Conservation (phyloP, 2,888 invertebrate genomes). For the Callimorpha dominula region DNA sequence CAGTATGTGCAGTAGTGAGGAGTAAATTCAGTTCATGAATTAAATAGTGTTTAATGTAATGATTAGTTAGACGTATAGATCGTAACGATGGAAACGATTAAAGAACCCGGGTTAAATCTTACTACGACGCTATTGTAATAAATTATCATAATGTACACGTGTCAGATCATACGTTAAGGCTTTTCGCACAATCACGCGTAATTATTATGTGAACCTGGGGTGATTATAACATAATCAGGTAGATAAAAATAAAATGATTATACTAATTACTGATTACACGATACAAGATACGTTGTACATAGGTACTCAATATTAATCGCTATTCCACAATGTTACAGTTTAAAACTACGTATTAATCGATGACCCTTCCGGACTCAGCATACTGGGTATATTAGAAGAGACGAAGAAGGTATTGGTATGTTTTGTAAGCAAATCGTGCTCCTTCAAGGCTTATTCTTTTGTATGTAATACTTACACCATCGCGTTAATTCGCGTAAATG, state of each 20-base stretch:
- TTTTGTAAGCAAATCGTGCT: background rate
- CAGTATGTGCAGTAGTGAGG: background rate
- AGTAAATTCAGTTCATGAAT: background rate
- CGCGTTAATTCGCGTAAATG: background rate
- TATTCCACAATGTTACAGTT: background rate
- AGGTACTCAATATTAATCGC: background rate
- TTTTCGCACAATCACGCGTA: constrained; percentile 21
- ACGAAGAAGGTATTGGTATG: background rate
- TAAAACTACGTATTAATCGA: background rate
- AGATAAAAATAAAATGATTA: background rate
- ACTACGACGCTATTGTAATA: constrained; percentile 44
- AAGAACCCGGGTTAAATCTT: constrained; percentile 24
- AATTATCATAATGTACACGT: constrained; percentile 60
- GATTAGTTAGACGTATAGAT: background rate
- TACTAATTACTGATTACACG: too few species aligned
- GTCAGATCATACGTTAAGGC: constrained; percentile 38
- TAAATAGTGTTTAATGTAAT: background rate
- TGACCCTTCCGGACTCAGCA: background rate
- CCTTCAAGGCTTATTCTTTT: background rate
- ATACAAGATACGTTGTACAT: too few species aligned
- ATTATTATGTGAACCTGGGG: constrained; percentile 14
- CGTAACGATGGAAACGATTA: constrained; percentile 23
- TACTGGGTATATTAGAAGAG: background rate
- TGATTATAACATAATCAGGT: constrained; percentile 12
- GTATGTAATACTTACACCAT: background rate